A percentile compares a stretch with the other conserved stretches of the same genome.
Conservation (phyloP, 2,888 invertebrate genomes). For the Cheilosia vulpina region DNA sequence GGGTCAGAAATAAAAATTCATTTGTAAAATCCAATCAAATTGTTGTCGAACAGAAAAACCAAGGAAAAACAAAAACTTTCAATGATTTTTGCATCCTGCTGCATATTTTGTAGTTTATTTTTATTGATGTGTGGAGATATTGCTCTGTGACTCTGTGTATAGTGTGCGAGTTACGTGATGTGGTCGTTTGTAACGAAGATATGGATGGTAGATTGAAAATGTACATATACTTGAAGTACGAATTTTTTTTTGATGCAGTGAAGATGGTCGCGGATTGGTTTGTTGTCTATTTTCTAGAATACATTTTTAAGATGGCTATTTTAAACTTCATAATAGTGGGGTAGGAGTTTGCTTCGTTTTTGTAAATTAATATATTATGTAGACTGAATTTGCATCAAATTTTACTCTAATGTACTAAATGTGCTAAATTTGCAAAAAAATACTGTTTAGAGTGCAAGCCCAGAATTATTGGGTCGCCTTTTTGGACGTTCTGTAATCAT, state of each 20-base stretch:
- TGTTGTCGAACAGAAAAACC: slow-evolving; percentile 35
- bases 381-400: no score
- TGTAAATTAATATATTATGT: no score
- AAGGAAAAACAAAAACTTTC: slow-evolving; percentile 18
- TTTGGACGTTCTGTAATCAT: no score
- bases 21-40: slow-evolving; percentile 69
- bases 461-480: no score
- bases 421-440: no score
- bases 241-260: not conserved
- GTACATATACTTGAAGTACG: not conserved
- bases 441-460: no score
- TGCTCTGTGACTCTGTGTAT: not conserved
- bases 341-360: no score
- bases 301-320: no score
- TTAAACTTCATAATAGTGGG: no score
- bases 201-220: no score
- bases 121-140: not conserved
- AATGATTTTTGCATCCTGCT: slow-evolving; percentile 52
- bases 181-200: not conserved
- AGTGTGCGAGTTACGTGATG: slow-evolving; percentile 5
- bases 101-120: slow-evolving; percentile 12
- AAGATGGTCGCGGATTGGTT: not conserved
- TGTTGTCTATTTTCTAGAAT: no score
- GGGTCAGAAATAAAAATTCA: slow-evolving; percentile 44
- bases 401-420: no score